These are phyloP conservation scores for Drosophila paramelanica DNA, from an alignment of 2,888 invertebrate genomes.

Conservation along the genomic window DNA sequence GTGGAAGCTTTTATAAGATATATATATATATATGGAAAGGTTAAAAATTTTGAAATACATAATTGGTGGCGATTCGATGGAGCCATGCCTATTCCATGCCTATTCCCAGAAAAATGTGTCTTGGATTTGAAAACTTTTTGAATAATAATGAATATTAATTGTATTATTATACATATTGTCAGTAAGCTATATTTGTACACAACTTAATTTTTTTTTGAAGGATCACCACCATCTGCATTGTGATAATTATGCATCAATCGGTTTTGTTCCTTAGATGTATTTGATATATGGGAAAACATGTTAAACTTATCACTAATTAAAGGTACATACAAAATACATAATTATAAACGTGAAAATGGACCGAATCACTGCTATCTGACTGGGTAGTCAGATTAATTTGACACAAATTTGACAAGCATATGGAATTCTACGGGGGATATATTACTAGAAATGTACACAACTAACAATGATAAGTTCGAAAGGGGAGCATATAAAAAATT, in stretches of 20 bases:
- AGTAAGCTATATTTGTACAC: no score
- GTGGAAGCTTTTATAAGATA: no score
- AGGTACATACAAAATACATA: slow-evolving; percentile 36
- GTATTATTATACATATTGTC: no score
- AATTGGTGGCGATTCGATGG: no score
- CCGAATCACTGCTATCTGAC: slow-evolving; percentile 20
- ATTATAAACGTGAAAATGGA: slow-evolving; percentile 7
- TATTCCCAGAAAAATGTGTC: no score
- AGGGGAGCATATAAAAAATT: slow-evolving; percentile 56
- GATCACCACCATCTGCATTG: no score
- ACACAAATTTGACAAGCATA: slow-evolving; percentile 75
- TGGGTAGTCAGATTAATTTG: slow-evolving; percentile 57
- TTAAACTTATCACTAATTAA: slow-evolving; percentile 29
- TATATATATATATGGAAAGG: no score
- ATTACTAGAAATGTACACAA: slow-evolving; percentile 10
- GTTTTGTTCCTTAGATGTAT: slow-evolving; percentile 11
- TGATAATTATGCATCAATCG: background rate
- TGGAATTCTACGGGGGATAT: slow-evolving; percentile 17
- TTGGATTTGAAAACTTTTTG: no score
- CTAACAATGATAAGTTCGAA: slow-evolving; percentile 49
- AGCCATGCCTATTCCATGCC: no score
- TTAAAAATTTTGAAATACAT: no score
- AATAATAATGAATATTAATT: no score
- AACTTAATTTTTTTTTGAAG: no score
- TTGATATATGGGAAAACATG: slow-evolving; percentile 16